Percentiles rank a stretch among this genome's conserved stretches.
phyloP scores from a whole-genome alignment of 2,113 vertebrate genomes.

The Rhinolophus sinicus region DNA sequence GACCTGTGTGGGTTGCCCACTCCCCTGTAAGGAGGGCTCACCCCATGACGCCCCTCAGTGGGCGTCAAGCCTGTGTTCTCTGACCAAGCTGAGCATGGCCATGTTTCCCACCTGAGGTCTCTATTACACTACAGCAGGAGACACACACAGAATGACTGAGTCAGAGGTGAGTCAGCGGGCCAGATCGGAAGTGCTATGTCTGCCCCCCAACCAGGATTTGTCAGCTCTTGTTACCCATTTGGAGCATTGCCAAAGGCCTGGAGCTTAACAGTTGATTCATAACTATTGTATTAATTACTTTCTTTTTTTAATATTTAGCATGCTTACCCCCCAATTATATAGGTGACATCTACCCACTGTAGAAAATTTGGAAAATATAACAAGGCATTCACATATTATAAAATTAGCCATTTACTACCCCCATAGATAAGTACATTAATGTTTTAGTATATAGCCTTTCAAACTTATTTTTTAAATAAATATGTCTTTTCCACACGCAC shows the following conservation, averaged over 20 bases:
- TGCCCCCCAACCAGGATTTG: not conserved
- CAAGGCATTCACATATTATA: not conserved
- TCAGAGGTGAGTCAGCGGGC: constrained; percentile 60
- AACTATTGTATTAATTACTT: not conserved
- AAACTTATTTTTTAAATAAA: not conserved
- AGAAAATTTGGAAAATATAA: constrained; percentile 41
- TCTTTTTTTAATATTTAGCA: constrained; percentile 41
- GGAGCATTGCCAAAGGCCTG: not conserved
- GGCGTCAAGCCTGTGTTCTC: not conserved
- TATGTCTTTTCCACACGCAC: not conserved
- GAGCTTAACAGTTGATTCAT: not conserved
- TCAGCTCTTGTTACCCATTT: not conserved
- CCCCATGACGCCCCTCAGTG: not conserved
- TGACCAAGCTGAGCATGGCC: not conserved
- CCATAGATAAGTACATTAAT: constrained; percentile 9
- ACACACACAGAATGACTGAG: constrained; percentile 30
- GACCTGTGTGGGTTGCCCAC: not conserved
- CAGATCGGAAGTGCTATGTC: not conserved
- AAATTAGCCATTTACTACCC: not conserved
- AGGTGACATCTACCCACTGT: not conserved
- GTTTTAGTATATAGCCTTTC: constrained; percentile 20
- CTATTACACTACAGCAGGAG: not conserved
- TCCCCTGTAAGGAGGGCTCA: not conserved
- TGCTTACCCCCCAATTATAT: not conserved
- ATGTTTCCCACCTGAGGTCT: not conserved